Conservation (phyloP, 2,888 invertebrate genomes). For the Amitus sp. region DNA sequence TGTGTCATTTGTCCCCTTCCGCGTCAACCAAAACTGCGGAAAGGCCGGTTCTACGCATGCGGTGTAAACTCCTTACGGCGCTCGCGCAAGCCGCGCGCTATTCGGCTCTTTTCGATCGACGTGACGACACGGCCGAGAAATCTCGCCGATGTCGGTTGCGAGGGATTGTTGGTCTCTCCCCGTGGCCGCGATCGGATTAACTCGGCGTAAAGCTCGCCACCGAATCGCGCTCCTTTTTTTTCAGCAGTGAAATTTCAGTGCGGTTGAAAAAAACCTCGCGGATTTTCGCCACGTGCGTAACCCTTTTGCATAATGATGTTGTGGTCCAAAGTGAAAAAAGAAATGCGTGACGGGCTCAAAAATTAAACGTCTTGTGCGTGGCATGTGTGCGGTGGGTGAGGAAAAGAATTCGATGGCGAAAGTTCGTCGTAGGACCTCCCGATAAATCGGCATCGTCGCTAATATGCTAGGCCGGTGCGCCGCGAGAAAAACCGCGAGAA, state of each 20-base stretch:
- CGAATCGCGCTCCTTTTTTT: no score
- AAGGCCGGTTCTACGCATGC: constrained; percentile 61
- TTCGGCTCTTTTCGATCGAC: constrained; percentile 63
- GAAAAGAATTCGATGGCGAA: not conserved
- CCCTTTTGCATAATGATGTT: constrained; percentile 13
- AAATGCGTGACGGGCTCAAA: not conserved
- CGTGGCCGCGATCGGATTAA: constrained; percentile 13
- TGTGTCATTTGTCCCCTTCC: constrained; percentile 15
- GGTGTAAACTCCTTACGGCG: constrained; percentile 56
- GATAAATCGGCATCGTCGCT: constrained; percentile 23
- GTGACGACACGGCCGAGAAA: constrained; percentile 53
- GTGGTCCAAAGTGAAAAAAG: constrained; percentile 1
- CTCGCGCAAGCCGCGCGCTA: constrained; percentile 50
- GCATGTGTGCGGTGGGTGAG: constrained; percentile 8
- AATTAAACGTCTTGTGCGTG: constrained; percentile 19
- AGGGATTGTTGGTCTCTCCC: constrained; percentile 34
- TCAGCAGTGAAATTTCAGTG: constrained; percentile 1
- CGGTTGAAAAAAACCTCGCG: constrained; percentile 4
- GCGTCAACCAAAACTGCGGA: constrained; percentile 15
- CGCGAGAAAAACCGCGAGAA: constrained; percentile 44
- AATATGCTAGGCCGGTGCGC: constrained; percentile 36
- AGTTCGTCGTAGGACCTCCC: not conserved
- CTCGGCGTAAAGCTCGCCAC: not conserved
- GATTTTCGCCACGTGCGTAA: constrained; percentile 30
- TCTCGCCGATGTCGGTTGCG: constrained; percentile 53